Base-by-base conservation (phyloP, 2,888 invertebrate genomes). In the Eristalis intricaria region DNA sequence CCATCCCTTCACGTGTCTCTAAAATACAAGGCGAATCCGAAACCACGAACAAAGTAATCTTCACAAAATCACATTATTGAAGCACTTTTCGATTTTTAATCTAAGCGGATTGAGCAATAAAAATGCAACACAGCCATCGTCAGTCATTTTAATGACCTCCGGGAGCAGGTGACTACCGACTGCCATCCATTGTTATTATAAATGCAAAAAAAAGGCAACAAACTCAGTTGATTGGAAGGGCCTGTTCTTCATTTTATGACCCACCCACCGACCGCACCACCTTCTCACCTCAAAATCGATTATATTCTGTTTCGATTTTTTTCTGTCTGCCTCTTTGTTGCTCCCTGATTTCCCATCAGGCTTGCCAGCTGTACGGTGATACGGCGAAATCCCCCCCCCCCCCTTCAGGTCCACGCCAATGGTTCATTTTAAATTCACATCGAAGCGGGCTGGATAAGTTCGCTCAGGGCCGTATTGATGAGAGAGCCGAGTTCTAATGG, bases 111-210 rank as follows among this genome's bases (percentile, higher is more conserved):
- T 60, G 60, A 26, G 60, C 15, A 26, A 60, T 26, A 60, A 60
- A 60, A 60, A 60, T 26, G 23, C 60, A 60, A 23, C 26, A 26
- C 60, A 15, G 23, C 60, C 60, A 60, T 23, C 60, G 60, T 60
- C 26, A 60, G 23, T 60, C 60, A 26, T 26, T 60, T 60, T 60
- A 60, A 60, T 60, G 60, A 60, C 60, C 60, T 60, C 26, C 60
- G 60, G 60, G 26, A 60, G 15, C 60, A 60, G 60, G 60, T 60
- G 60, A 60, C 60, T 60, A 13, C 60, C 60, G 60, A 60, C 60
- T 60, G 26, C 60, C 60, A 5, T 60, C 15, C 23, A 23, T 13
- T 23, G 23, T 4, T 60, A 26, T 60, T 60, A 60, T 26, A 23
- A 50, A n/a, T 15, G 43, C 1, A n/a, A 7, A 43, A 13, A 43